Base-by-base conservation (phyloP, 1,140 invertebrate genomes). In the Meloidogyne exigua region DNA sequence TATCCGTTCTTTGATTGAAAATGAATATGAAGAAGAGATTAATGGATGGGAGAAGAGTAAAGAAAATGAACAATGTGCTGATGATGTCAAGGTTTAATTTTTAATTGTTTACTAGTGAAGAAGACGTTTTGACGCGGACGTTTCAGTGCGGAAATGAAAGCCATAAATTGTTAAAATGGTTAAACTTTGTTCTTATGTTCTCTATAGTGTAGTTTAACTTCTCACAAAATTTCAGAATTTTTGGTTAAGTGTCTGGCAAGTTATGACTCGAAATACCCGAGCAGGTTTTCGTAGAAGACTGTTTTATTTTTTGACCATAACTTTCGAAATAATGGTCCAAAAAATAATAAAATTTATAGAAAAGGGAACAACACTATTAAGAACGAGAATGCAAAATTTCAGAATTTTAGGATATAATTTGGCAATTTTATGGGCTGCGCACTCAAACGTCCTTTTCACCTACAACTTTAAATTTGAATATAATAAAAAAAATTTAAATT, bases 1-100 rank as follows among this genome's bases (percentile, higher is more conserved):
- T 72, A 26, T 73, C 4, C 42, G 71, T 28, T 42, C 71, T 25
- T 63, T 73, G 39, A 62, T 73, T 36, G 39, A 1, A 2, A 39
- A 65, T 21, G 71, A 64, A 21, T 36, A 73, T 13, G 71, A 64
- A 62, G 71, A 73, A 15, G 71, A 64, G 23, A 23, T 15, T 0
- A 65, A 64, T 26, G 57, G 12, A 10, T 62, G 18, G 21, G 71
- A 72, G 13, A 23, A 26, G 25, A 4, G 15, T 62, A 26, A 21
- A 62, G 71, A 73, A 28, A 57, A 73, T 36, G 21, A 62, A 49
- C 26, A 3, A 49, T 44, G 5, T 18, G 18, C 28, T n/a, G 28
- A 63, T 49, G 10, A 72, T n/a, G 23, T 63, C 2, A 32, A n/a
- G 44, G 18, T 49, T n/a, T n/a, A n/a, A n/a, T 57, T 57, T 57